Percentiles rank a stretch among this genome's conserved stretches.
These are phyloP conservation scores for Ophioninae sp. DNA, from an alignment of 2,888 invertebrate species.

Conservation along the genomic window DNA sequence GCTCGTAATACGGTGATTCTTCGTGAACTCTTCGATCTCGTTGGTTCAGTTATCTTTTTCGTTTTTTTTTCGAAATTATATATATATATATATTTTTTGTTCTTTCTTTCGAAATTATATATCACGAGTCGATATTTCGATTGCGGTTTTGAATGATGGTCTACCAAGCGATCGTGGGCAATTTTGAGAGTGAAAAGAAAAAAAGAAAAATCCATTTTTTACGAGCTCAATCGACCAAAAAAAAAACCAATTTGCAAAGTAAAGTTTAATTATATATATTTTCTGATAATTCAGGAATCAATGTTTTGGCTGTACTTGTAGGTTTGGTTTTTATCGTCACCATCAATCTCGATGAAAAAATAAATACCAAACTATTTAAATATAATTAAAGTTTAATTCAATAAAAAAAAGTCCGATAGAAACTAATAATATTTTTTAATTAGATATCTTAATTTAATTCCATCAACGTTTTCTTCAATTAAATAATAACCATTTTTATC, in stretches of 20 bases:
- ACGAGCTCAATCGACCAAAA: background rate
- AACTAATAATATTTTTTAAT: too few relatives aligned
- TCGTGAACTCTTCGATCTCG: constrained; percentile 1
- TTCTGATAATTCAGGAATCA: background rate
- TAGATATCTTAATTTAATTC: too few relatives aligned
- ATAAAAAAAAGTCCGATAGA: too few relatives aligned
- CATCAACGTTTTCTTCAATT: too few relatives aligned
- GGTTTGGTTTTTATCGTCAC: too few relatives aligned
- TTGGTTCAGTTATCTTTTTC: background rate
- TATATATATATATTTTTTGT: background rate
- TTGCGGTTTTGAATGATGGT: background rate
- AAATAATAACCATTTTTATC: too few relatives aligned
- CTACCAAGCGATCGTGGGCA: background rate
- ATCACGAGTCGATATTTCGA: background rate
- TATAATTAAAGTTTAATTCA: too few relatives aligned
- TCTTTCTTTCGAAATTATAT: background rate
- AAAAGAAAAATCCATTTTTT: background rate
- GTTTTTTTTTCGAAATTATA: background rate
- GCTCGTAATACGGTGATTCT: constrained; percentile 7
- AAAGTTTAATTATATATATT: background rate
- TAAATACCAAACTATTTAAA: too few relatives aligned
- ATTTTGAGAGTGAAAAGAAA: background rate
- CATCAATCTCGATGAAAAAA: too few relatives aligned
- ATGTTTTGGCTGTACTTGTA: background rate
- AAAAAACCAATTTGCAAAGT: background rate